A percentile compares a stretch with the other conserved stretches of the same genome.
Evolutionary conservation across 2,797 vertebrate genomes (phyloP).

Genomic region (Pristis pectinata): DNA sequence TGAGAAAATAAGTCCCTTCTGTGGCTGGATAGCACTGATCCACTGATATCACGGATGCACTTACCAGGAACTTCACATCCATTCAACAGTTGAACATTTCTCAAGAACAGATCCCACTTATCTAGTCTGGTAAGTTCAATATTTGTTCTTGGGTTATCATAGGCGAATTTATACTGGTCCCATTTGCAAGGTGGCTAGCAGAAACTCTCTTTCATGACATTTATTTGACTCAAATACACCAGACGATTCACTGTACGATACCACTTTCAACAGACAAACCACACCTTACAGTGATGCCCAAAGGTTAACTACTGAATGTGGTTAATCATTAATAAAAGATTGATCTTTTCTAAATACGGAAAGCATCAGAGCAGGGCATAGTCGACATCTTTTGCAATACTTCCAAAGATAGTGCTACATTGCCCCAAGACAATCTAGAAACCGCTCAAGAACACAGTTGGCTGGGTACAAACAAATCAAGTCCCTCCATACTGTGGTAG

Average conservation of each 20-base stretch:
- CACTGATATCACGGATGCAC: neutral
- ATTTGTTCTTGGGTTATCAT: neutral
- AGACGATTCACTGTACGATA: neutral
- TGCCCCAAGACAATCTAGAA: neutral
- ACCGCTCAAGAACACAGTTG: neutral
- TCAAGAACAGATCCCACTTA: neutral
- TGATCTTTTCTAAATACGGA: neutral
- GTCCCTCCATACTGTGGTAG: no score
- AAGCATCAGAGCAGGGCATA: neutral
- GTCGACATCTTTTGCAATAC: neutral
- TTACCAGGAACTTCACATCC: neutral
- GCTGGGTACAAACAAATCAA: neutral
- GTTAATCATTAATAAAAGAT: constrained; percentile 7
- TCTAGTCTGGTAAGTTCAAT: neutral
- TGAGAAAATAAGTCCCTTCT: neutral
- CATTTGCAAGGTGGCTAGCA: neutral
- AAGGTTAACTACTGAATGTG: neutral
- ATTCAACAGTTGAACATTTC: neutral
- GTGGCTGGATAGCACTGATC: neutral
- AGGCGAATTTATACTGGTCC: neutral
- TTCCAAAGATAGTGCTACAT: neutral
- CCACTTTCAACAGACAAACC: neutral
- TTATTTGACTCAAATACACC: neutral
- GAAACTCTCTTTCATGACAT: neutral
- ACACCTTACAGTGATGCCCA: neutral